Percentiles rank a stretch among this genome's conserved stretches.
Conservation (phyloP, 2,888 invertebrate species). For the Phengaris arion region DNA sequence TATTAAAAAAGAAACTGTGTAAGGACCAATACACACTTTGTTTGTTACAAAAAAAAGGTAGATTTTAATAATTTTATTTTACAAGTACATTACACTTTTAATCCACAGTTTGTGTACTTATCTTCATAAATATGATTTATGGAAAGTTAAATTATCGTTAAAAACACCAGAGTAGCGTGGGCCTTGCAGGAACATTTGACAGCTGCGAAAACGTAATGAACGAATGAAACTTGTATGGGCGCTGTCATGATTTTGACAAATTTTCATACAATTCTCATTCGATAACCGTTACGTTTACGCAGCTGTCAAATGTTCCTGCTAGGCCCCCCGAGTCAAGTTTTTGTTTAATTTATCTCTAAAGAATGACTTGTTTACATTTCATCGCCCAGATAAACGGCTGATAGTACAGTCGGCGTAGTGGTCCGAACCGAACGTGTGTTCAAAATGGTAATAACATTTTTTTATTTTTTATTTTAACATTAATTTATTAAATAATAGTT, state of each 20-base stretch:
- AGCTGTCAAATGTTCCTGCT: too few relatives aligned
- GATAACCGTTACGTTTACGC: too few relatives aligned
- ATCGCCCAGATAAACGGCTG: not conserved
- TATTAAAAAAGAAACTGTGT: too few relatives aligned
- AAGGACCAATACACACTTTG: too few relatives aligned
- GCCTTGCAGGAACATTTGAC: too few relatives aligned
- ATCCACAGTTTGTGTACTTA: too few relatives aligned
- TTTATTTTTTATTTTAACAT: too few relatives aligned
- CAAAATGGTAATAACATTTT: conserved; percentile 26
- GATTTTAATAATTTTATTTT: not conserved
- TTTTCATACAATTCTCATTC: too few relatives aligned
- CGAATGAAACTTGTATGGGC: too few relatives aligned
- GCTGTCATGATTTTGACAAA: too few relatives aligned
- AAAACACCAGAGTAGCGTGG: not conserved
- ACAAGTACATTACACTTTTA: not conserved
- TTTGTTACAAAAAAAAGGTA: too few relatives aligned
- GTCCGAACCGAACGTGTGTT: not conserved
- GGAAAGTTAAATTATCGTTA: not conserved
- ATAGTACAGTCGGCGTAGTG: not conserved
- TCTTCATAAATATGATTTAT: not conserved
- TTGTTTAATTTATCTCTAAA: not conserved
- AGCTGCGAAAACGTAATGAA: too few relatives aligned
- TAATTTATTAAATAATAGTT: not conserved
- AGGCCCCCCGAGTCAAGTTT: not conserved
- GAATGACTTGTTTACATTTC: not conserved